phyloP scores from a whole-genome alignment of 2,113 vertebrate species.

The Leptobrachium ailaonicum region DNA sequence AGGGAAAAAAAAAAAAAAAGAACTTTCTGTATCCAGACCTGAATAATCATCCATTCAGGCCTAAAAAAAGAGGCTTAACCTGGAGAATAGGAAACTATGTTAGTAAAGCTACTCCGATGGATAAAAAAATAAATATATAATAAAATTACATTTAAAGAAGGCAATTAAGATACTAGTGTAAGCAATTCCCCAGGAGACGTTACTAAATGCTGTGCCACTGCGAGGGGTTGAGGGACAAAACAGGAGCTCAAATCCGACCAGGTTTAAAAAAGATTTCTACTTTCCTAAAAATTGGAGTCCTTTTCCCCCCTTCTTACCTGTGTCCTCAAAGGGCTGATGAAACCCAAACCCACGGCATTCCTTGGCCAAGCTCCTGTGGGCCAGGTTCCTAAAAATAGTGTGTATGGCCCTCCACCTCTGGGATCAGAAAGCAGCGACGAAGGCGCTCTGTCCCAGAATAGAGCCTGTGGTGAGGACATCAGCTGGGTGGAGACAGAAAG shows the following conservation, averaged over 20 bases:
- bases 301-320: slow-evolving; percentile 39
- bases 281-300: not conserved
- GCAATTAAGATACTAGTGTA: too few relatives aligned
- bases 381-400: slow-evolving; percentile 40
- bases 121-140: too few relatives aligned
- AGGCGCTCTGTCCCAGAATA: slow-evolving; percentile 64
- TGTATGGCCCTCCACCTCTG: slow-evolving; percentile 12
- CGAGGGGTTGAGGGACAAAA: too few relatives aligned
- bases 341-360: slow-evolving; percentile 27
- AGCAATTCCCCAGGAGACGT: too few relatives aligned
- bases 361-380: slow-evolving; percentile 35
- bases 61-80: too few relatives aligned
- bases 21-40: too few relatives aligned
- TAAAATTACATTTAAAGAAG: too few relatives aligned
- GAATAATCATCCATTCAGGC: too few relatives aligned
- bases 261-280: not conserved
- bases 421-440: slow-evolving; percentile 13
- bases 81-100: too few relatives aligned
- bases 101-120: too few relatives aligned
- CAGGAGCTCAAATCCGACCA: not conserved
- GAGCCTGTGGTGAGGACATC: slow-evolving; percentile 50
- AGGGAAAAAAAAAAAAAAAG: too few relatives aligned
- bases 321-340: slow-evolving; percentile 46
- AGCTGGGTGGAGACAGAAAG: slow-evolving; percentile 11
- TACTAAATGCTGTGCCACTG: too few relatives aligned